Conservation (phyloP, 2,113 vertebrate species). For the Microtus richardsoni region DNA sequence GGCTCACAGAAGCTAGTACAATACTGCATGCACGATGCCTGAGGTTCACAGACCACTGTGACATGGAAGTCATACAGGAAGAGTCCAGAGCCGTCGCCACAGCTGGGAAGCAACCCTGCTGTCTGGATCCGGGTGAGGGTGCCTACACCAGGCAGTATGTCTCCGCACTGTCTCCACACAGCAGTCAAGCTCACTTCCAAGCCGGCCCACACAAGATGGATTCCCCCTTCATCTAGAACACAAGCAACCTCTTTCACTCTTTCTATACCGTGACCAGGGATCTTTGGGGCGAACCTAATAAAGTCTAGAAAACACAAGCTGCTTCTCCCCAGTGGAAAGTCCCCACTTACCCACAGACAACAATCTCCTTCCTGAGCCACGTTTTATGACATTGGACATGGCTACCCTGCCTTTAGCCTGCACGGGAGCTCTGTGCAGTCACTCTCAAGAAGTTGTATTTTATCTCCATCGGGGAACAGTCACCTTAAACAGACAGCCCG, state of each 20-base stretch:
- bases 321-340: not conserved
- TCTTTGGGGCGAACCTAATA: not conserved
- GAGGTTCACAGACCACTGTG: not conserved
- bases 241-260: not conserved
- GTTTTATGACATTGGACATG: not conserved
- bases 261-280: not conserved
- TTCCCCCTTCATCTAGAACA: not conserved
- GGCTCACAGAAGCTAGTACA: not conserved
- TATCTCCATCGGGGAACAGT: not conserved
- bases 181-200: not conserved
- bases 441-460: not conserved
- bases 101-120: not conserved
- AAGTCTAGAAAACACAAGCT: not conserved
- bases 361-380: not conserved
- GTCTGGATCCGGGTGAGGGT: not conserved
- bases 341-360: no score
- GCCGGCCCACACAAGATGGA: not conserved
- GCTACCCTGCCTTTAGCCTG: no score
- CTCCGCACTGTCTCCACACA: rapidly evolving
- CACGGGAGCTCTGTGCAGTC: no score
- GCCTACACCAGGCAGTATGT: rapidly evolving
- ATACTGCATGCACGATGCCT: not conserved
- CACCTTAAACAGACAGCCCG: not conserved
- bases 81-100: not conserved
- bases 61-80: not conserved